Percentiles rank a stretch among this genome's conserved stretches.
These are phyloP conservation scores for Neosilurus hyrtlii DNA, from an alignment of 2,797 vertebrate genomes.

Conservation along the genomic window DNA sequence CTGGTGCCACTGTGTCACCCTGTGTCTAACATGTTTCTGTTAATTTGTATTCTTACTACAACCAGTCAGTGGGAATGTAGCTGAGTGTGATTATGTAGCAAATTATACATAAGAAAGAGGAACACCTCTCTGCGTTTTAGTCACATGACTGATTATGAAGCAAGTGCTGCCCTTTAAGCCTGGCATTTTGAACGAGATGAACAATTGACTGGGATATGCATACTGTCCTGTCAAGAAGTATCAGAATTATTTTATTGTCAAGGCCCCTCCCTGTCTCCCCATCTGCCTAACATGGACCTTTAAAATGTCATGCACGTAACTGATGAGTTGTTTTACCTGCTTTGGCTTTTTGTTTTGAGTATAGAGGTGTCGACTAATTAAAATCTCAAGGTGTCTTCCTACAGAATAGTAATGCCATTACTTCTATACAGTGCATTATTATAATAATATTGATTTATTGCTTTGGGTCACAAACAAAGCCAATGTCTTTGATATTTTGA, in stretches of 20 bases:
- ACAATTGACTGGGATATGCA: constrained; percentile 44
- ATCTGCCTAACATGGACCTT: constrained; percentile 8
- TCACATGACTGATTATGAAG: constrained; percentile 27
- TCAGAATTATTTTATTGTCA: constrained; percentile 31
- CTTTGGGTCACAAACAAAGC: background rate
- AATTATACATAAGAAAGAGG: background rate
- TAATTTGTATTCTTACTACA: too few relatives aligned
- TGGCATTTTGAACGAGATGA: constrained; percentile 56
- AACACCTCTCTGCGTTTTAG: constrained; percentile 30
- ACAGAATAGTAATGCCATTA: background rate
- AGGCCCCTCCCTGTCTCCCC: constrained; percentile 11
- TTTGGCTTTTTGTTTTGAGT: background rate
- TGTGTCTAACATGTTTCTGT: too few relatives aligned
- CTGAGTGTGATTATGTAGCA: too few relatives aligned
- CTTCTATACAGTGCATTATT: background rate
- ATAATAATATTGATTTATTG: background rate
- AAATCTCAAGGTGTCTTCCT: background rate
- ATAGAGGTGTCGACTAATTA: background rate
- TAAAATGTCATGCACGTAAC: constrained; percentile 37
- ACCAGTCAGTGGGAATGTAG: too few relatives aligned
- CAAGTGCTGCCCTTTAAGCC: constrained; percentile 44
- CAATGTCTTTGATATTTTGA: background rate
- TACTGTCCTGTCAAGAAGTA: constrained; percentile 45
- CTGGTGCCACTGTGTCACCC: too few relatives aligned
- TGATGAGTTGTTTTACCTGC: background rate